A percentile compares a stretch with the other conserved stretches of the same genome.
Conservation (phyloP, 2,888 invertebrate species). For the Drosophila colorata region DNA sequence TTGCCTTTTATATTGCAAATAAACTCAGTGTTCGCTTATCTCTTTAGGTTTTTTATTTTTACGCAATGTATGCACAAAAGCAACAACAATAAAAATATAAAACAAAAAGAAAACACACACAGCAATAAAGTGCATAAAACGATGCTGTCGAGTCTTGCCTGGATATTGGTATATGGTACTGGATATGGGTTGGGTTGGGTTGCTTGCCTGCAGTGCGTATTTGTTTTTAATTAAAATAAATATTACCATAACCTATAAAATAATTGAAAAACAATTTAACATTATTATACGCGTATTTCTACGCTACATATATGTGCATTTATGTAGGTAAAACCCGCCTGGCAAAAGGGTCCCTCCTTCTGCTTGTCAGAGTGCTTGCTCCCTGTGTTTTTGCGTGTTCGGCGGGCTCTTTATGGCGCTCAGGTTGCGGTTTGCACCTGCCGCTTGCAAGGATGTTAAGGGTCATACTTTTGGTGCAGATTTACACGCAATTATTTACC, state of each 20-base stretch:
- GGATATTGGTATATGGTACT: constrained; percentile 11
- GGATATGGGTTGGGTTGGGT: constrained; percentile 10
- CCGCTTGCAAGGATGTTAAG: constrained; percentile 27
- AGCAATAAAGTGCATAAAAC: constrained; percentile 14
- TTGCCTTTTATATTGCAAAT: constrained; percentile 43
- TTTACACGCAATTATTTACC: constrained; percentile 61
- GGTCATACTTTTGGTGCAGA: constrained; percentile 44
- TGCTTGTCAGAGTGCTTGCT: constrained; percentile 1
- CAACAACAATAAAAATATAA: constrained; percentile 12
- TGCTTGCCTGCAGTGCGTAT: constrained; percentile 53
- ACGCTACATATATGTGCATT: background rate
- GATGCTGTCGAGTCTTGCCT: constrained; percentile 19
- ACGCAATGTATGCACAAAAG: constrained; percentile 9
- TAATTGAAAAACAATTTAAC: constrained; percentile 82
- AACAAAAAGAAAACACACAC: too few relatives aligned
- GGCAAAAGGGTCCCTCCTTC: background rate
- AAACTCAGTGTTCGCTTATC: constrained; percentile 35
- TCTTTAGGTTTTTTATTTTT: constrained; percentile 18
- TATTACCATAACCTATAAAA: constrained; percentile 81
- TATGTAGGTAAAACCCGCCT: background rate
- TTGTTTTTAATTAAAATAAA: constrained; percentile 83
- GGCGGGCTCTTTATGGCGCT: constrained; percentile 34
- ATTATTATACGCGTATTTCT: constrained; percentile 49
- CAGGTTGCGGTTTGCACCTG: constrained; percentile 41
- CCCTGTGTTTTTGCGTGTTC: constrained; percentile 22